These are phyloP conservation scores for Limonius californicus DNA, from an alignment of 1,140 invertebrate species.

Conservation along the genomic window DNA sequence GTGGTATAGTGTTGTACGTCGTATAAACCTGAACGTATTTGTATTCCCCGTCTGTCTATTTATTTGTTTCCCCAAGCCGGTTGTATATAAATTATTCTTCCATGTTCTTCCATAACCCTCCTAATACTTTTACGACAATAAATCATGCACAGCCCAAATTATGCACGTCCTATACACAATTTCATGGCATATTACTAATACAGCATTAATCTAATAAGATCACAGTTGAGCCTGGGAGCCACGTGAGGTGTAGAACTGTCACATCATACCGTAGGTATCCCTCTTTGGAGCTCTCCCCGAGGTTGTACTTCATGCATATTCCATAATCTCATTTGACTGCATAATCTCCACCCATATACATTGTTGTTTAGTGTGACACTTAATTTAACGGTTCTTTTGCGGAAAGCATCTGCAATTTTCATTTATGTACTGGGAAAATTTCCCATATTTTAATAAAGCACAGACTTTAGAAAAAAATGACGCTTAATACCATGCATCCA, in stretches of 20 bases:
- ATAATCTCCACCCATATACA: constrained; percentile 36
- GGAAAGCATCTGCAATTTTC: not conserved
- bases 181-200: constrained; percentile 22
- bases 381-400: constrained; percentile 31
- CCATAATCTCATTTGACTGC: constrained; percentile 43
- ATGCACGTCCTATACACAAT: constrained; percentile 3
- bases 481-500: no score
- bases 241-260: constrained; percentile 17
- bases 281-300: constrained; percentile 3
- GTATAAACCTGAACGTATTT: not conserved
- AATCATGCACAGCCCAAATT: not conserved
- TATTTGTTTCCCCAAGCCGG: not conserved
- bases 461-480: not conserved
- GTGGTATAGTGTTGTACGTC: not conserved
- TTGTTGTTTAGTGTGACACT: constrained; percentile 36
- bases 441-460: not conserved
- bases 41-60: not conserved
- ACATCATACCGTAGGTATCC: constrained; percentile 8
- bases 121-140: not conserved
- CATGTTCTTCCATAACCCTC: not conserved
- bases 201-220: constrained; percentile 27
- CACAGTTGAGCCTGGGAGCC: constrained; percentile 17
- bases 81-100: constrained; percentile 2
- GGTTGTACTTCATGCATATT: constrained; percentile 38
- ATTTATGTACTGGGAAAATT: not conserved